Conservation (phyloP, 2,888 invertebrate species). For the Chydorus sphaericus region DNA sequence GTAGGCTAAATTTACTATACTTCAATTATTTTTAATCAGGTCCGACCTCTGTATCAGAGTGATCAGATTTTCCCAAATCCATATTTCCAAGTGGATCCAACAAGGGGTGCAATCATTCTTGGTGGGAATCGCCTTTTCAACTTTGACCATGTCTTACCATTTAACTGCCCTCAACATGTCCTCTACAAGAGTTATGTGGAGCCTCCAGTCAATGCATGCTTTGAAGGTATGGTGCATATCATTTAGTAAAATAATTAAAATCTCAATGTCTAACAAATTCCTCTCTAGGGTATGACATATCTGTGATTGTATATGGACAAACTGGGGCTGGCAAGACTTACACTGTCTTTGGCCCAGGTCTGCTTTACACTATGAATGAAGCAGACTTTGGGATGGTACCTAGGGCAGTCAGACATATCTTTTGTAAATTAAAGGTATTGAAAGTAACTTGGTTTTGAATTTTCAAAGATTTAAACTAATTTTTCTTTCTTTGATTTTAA, state of each 20-base stretch:
- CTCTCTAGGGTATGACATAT: constrained; percentile 39
- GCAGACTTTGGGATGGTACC: constrained; percentile 56
- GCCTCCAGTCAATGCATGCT: constrained; percentile 18
- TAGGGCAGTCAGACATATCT: constrained; percentile 53
- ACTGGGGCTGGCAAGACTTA: constrained; percentile 53
- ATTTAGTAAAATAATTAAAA: constrained; percentile 50
- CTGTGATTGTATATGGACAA: constrained; percentile 23
- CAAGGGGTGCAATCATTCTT: constrained; percentile 42
- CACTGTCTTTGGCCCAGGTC: constrained; percentile 53
- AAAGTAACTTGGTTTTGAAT: not conserved
- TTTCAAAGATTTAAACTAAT: not conserved
- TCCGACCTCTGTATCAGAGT: constrained; percentile 31
- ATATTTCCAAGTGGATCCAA: constrained; percentile 43
- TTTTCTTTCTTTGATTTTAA: constrained; percentile 22
- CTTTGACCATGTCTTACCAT: constrained; percentile 39
- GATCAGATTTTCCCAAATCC: constrained; percentile 39
- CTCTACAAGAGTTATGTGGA: constrained; percentile 18
- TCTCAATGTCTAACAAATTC: constrained; percentile 45
- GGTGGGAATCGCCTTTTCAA: constrained; percentile 44
- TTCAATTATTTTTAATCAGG: constrained; percentile 14
- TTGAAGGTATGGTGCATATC: constrained; percentile 25
- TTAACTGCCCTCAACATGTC: constrained; percentile 19
- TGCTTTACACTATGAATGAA: constrained; percentile 43
- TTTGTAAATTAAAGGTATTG: constrained; percentile 37
- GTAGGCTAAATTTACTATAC: not conserved